Base-by-base conservation (phyloP, 2,797 vertebrate genomes). In the Paedocypris micromegethes region DNA sequence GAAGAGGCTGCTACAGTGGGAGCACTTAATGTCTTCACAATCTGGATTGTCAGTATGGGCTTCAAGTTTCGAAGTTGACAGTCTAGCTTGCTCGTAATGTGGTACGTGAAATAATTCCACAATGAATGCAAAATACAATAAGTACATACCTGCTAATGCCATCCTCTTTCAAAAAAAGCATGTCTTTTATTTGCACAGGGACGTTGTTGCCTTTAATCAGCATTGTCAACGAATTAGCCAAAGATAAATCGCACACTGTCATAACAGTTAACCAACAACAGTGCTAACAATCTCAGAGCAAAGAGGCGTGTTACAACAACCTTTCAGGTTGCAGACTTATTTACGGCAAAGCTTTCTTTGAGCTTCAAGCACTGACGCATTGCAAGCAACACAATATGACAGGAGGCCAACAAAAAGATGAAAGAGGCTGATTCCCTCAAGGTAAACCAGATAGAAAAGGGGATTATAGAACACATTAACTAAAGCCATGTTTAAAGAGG, bases 401-500 rank as follows among this genome's bases (percentile, higher is more conserved):
- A 61, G 72, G 42, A 68, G 66, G 58, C 66, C 75, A 68, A 70
- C 68, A 64, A 58, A 61, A 61, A 78, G 77, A 80, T 79, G 76
- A 82, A 77, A 79, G 78, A 52, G 5, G 5, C 23, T 56, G 60
- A 70, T 64, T 64, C 73, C 57, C 52, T 72, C 66, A 65, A 76
- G 57, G 68, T 77, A 77, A 77, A 77, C 68, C 70, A 76, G 73
- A 79, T 70, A 77, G 69, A 78, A 72, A 66, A 66, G 54, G 53
- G 73, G 70, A 79, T 82, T 79, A 79, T 49, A 68, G 67, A 67
- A 71, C 58, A 66, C 76, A 79, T 82, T 76, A 78, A 70, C 58
- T 55, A 64, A 72, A 72, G 60, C 50, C 7, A 9, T 78, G 72
- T 80, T 79, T 81, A 75, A 74, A 81, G 75, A 75, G 68, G 57